phyloP scores from a whole-genome alignment of 2,797 vertebrate genomes.

The Enteromius mattozi region DNA sequence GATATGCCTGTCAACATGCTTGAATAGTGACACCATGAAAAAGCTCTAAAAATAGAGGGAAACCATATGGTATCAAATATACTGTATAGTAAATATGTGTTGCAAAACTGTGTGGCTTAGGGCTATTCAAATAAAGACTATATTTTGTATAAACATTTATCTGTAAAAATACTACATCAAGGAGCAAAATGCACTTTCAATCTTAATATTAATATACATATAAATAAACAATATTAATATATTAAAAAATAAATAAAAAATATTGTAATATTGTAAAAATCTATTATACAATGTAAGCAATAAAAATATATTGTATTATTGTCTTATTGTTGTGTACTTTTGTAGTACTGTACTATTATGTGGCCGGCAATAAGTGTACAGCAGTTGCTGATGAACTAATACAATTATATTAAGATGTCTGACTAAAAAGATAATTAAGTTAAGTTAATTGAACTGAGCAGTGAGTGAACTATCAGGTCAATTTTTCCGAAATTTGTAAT shows the following conservation, averaged over 20 bases:
- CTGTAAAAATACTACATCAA: background rate
- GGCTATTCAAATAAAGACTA: too few relatives aligned
- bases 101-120: too few relatives aligned
- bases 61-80: background rate
- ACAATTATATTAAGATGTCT: background rate
- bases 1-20: background rate
- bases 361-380: background rate
- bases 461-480: background rate
- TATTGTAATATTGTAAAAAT: background rate
- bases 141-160: background rate
- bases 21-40: background rate
- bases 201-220: too few relatives aligned
- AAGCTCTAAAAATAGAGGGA: background rate
- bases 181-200: background rate
- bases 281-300: background rate
- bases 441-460: background rate
- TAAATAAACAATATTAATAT: too few relatives aligned
- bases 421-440: background rate
- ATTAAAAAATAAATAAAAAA: too few relatives aligned
- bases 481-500: too few relatives aligned
- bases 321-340: background rate
- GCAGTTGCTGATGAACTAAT: background rate
- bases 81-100: background rate
- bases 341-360: background rate
- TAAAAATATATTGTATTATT: too few relatives aligned